These are phyloP conservation scores for Tanypteryx hageni DNA, from an alignment of 2,888 invertebrate genomes.

Conservation along the genomic window DNA sequence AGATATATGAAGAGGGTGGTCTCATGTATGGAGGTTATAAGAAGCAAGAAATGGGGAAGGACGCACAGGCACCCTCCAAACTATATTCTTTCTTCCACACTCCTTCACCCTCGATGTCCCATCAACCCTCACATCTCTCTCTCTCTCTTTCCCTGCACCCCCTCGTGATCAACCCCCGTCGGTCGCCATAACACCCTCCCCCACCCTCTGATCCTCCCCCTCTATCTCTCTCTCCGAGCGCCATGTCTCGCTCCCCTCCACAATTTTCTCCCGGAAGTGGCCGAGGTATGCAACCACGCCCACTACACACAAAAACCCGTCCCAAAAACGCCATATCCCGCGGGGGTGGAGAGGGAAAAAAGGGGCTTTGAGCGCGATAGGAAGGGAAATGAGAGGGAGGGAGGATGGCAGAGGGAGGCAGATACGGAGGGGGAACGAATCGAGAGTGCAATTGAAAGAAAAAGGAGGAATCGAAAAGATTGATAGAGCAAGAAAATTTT, in stretches of 20 bases:
- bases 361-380: background rate
- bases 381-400: background rate
- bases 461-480: too few species aligned
- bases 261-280: conserved; percentile 59
- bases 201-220: background rate
- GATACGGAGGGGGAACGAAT: too few species aligned
- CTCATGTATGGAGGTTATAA: background rate
- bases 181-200: background rate
- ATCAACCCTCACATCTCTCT: background rate
- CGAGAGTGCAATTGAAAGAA: too few species aligned
- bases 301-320: conserved; percentile 33
- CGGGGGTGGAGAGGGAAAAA: background rate
- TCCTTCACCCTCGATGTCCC: background rate
- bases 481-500: too few species aligned
- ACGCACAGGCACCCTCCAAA: conserved; percentile 14
- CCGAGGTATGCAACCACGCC: conserved; percentile 58
- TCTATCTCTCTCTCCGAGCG: background rate
- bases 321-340: background rate
- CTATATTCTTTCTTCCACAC: conserved; percentile 24
- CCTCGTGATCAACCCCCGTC: conserved; percentile 7
- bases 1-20: background rate
- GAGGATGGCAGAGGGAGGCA: too few species aligned
- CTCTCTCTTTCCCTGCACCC: background rate
- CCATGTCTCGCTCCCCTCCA: background rate
- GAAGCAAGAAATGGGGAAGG: conserved; percentile 4